Evolutionary conservation across 2,113 vertebrate species (phyloP).

Genomic region (Muscicapa adusta): DNA sequence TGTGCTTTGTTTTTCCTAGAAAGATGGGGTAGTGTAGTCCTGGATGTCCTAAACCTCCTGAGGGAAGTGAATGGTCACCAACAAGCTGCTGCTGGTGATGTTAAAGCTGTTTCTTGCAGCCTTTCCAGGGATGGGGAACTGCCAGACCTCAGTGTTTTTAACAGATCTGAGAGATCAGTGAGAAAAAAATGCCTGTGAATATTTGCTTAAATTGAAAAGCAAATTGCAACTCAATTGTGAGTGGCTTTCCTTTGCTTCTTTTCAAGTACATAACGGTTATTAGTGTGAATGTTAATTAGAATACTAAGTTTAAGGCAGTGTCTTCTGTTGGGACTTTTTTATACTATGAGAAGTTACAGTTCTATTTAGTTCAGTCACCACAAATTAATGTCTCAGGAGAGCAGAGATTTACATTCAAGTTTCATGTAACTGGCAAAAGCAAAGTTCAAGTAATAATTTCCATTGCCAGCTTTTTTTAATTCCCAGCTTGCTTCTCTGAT

Average conservation of each 20-base stretch:
- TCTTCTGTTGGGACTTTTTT: neutral
- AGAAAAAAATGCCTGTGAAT: neutral
- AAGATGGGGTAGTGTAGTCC: neutral
- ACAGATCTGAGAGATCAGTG: neutral
- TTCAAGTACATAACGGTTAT: neutral
- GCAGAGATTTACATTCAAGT: neutral
- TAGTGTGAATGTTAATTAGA: neutral
- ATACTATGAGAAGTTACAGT: neutral
- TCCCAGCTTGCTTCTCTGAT: neutral
- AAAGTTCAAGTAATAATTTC: neutral
- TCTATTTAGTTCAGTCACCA: neutral
- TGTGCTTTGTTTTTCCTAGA: neutral
- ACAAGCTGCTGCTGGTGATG: neutral
- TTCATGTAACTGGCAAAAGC: neutral
- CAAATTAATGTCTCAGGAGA: neutral
- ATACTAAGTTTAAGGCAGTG: neutral
- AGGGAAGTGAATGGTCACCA: neutral
- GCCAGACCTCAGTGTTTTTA: conserved; percentile 25
- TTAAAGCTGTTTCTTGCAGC: neutral
- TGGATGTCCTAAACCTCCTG: neutral
- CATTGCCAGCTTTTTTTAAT: neutral
- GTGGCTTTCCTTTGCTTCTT: neutral
- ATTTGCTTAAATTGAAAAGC: conserved; percentile 13
- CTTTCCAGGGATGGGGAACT: neutral
- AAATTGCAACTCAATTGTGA: neutral